A percentile compares a stretch with the other conserved stretches of the same genome.
These are phyloP conservation scores for Aleadryas rufinucha DNA, from an alignment of 2,113 vertebrate species.

Conservation along the genomic window DNA sequence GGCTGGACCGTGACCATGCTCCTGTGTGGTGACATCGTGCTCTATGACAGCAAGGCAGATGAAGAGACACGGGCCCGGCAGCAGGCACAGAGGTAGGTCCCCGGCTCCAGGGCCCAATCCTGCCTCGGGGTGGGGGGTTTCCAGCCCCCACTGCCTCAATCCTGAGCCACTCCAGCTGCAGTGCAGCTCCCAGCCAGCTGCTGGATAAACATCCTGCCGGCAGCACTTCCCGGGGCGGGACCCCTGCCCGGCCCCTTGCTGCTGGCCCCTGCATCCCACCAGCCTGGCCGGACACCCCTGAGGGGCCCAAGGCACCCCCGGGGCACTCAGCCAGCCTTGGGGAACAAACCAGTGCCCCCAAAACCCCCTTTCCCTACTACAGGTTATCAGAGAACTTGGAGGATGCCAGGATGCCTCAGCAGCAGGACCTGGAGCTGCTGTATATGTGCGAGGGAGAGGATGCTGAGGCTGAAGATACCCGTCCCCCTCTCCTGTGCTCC, in stretches of 20 bases:
- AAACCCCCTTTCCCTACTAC: background rate
- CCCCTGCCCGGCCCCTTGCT: slow-evolving; percentile 13
- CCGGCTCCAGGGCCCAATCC: background rate
- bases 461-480: slow-evolving; percentile 64
- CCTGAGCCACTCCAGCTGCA: slow-evolving; percentile 48
- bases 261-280: background rate
- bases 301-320: background rate
- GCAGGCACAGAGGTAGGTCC: slow-evolving; percentile 16
- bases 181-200: background rate
- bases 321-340: too few species aligned
- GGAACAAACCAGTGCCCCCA: background rate
- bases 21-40: background rate
- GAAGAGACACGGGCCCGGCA: background rate
- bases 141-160: background rate
- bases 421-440: slow-evolving; percentile 71
- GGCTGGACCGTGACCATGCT: slow-evolving; percentile 44
- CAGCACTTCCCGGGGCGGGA: slow-evolving; percentile 32
- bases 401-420: background rate
- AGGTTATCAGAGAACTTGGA: slow-evolving; percentile 75
- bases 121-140: accelerated
- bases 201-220: slow-evolving; percentile 71
- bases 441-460: slow-evolving; percentile 77
- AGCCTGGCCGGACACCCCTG: background rate
- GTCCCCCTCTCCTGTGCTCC: slow-evolving; percentile 64
- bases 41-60: slow-evolving; percentile 19